A percentile compares a stretch with the other conserved stretches of the same genome.
Evolutionary conservation across 2,888 invertebrate genomes (phyloP).

Genomic region (Eutolmus rufibarbis): DNA sequence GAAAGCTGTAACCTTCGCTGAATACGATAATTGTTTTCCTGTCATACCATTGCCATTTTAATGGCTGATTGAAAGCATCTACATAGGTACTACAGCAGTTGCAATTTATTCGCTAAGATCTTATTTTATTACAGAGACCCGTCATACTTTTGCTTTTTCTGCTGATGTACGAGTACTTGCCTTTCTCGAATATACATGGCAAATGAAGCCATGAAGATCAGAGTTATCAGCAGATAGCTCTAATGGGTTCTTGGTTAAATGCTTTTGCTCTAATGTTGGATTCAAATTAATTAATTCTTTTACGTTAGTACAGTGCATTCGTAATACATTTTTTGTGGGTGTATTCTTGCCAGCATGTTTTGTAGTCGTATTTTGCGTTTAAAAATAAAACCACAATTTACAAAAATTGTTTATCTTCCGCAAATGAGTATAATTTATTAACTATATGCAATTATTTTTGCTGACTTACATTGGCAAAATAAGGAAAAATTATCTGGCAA

Average conservation of each 20-base stretch:
- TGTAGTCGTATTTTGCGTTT: neutral
- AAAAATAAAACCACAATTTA: neutral
- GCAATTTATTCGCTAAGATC: neutral
- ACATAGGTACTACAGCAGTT: neutral
- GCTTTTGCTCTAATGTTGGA: neutral
- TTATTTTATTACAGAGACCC: neutral
- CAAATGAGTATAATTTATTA: neutral
- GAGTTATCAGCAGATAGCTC: neutral
- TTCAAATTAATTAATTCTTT: neutral
- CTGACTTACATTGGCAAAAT: neutral
- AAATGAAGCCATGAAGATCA: neutral
- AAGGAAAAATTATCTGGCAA: neutral
- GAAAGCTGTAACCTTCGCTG: neutral
- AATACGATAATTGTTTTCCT: neutral
- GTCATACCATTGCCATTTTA: neutral
- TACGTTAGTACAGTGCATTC: neutral
- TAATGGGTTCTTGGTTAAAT: neutral
- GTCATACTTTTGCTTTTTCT: neutral
- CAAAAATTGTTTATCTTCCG: neutral
- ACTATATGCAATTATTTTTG: neutral
- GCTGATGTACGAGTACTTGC: neutral
- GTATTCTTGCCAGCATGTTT: neutral
- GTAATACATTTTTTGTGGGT: neutral
- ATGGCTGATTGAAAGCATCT: neutral
- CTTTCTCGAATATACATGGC: neutral